Evolutionary conservation across 2,888 invertebrate species (phyloP).

Genomic region (Drosophila incognita): DNA sequence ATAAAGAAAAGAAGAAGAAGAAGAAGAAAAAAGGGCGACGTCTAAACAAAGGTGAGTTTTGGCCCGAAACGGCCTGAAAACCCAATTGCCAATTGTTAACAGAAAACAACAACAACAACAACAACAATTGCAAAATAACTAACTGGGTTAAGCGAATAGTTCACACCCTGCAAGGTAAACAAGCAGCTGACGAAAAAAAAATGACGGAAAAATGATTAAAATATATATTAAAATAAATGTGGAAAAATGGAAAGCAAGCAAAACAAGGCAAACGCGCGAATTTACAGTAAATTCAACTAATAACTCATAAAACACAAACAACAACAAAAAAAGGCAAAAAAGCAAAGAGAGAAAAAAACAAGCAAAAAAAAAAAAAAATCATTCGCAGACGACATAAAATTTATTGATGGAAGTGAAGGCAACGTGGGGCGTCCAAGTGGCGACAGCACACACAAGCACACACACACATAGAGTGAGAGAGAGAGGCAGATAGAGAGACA

Average conservation of each 20-base stretch:
- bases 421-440: conserved; percentile 55
- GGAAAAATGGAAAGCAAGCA: conserved; percentile 18
- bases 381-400: conserved; percentile 70
- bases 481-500: background rate
- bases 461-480: conserved; percentile 31
- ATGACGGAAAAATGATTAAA: conserved; percentile 17
- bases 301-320: conserved; percentile 58
- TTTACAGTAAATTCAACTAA: conserved; percentile 70
- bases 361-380: background rate
- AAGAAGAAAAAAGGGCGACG: conserved; percentile 24
- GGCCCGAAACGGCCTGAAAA: conserved; percentile 33
- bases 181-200: conserved; percentile 35
- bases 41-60: conserved; percentile 66
- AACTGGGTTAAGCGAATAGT: conserved; percentile 68
- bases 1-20: conserved; percentile 5
- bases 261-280: conserved; percentile 51
- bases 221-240: conserved; percentile 18
- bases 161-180: conserved; percentile 57
- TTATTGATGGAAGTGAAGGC: conserved; percentile 73
- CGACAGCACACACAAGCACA: conserved; percentile 42
- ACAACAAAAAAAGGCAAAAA: background rate
- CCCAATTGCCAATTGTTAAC: conserved; percentile 66
- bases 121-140: conserved; percentile 27
- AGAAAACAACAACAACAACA: conserved; percentile 24
- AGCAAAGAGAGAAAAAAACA: background rate